phyloP scores from a whole-genome alignment of 2,797 vertebrate species.

The Pangasius sanitwongsei region DNA sequence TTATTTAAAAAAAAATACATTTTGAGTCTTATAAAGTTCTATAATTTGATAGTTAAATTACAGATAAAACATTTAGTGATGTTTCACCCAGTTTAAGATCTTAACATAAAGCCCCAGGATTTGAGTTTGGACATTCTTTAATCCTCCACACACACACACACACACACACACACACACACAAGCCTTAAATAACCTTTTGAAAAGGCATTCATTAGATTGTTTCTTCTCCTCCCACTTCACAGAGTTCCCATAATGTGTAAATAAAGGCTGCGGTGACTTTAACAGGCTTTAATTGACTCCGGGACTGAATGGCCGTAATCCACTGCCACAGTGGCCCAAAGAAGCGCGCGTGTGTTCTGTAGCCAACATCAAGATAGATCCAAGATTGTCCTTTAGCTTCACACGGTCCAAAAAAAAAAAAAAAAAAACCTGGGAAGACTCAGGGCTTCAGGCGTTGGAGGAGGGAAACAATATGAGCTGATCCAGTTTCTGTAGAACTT shows the following conservation, averaged over 20 bases:
- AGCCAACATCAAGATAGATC: conserved; percentile 44
- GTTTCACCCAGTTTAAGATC: neutral
- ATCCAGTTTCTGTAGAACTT: conserved; percentile 40
- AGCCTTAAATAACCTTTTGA: conserved; percentile 42
- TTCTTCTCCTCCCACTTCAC: conserved; percentile 50
- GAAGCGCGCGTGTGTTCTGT: conserved; percentile 51
- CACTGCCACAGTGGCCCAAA: conserved; percentile 48
- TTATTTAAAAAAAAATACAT: neutral
- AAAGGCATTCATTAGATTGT: conserved; percentile 52
- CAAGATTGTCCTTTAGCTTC: conserved; percentile 59
- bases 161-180: conserved; percentile 33
- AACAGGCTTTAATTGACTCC: conserved; percentile 60
- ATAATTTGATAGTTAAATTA: neutral
- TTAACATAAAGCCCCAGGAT: neutral
- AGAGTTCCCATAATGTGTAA: conserved; percentile 59
- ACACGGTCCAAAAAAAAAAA: conserved; percentile 39
- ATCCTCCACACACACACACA: conserved; percentile 13
- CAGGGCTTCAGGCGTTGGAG: conserved; percentile 59
- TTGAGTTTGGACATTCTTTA: conserved; percentile 34
- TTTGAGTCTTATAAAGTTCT: neutral
- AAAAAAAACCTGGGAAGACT: conserved; percentile 41
- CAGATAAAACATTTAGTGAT: neutral
- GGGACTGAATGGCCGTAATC: conserved; percentile 52
- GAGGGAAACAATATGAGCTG: conserved; percentile 54
- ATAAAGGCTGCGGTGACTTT: conserved; percentile 55